These are phyloP conservation scores for Buathra laborator DNA, from an alignment of 2,888 invertebrate species.

Conservation along the genomic window DNA sequence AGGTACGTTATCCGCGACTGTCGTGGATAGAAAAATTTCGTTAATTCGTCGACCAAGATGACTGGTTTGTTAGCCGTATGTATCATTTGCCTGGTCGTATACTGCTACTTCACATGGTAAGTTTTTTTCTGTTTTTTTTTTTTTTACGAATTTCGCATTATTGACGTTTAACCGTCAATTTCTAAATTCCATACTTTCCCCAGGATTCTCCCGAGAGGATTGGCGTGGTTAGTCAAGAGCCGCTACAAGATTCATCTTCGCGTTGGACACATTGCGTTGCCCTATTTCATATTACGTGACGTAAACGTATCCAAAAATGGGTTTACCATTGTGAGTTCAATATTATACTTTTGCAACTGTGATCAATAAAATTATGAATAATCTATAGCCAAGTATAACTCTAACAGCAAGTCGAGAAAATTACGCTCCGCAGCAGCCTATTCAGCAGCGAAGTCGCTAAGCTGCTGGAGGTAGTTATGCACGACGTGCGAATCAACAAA, in stretches of 20 bases:
- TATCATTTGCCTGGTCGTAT: conserved; percentile 84
- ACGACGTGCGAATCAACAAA: conserved; percentile 93
- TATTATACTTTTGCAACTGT: not conserved
- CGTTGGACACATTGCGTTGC: conserved; percentile 93
- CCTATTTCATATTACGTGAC: conserved; percentile 92
- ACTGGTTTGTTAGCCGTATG: conserved; percentile 83
- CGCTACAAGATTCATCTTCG: conserved; percentile 92
- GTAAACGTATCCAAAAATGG: conserved; percentile 93
- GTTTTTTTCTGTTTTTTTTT: conserved; percentile 74
- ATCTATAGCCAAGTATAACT: conserved; percentile 32
- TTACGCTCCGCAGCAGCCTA: conserved; percentile 94
- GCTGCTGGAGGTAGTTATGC: conserved; percentile 92
- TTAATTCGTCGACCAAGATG: conserved; percentile 77
- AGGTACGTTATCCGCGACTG: not conserved
- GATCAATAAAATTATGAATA: too few species aligned
- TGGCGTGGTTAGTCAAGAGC: conserved; percentile 93
- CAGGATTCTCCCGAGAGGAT: conserved; percentile 92
- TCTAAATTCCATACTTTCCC: conserved; percentile 34
- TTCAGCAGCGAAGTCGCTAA: conserved; percentile 96
- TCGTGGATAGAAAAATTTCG: conserved; percentile 14
- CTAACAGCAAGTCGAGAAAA: conserved; percentile 93
- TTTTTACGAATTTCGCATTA: conserved; percentile 15
- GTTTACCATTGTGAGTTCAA: conserved; percentile 89
- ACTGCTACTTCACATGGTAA: conserved; percentile 89
- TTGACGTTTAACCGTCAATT: conserved; percentile 12